A percentile compares a stretch with the other conserved stretches of the same genome.
Conservation (phyloP, 2,113 vertebrate genomes). For the Phaethon lepturus region DNA sequence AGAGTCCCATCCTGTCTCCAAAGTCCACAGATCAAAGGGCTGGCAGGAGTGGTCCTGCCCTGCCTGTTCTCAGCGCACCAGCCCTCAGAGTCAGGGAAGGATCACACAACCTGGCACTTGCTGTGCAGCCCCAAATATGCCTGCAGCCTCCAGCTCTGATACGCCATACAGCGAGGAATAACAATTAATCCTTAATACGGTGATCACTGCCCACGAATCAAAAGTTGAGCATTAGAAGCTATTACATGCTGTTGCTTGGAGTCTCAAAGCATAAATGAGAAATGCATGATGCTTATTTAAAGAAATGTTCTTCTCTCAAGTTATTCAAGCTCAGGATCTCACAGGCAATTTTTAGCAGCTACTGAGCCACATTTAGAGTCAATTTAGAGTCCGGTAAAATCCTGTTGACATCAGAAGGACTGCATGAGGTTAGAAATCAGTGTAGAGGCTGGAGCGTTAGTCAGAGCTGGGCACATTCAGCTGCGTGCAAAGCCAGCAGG, state of each 20-base stretch:
- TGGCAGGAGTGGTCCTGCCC: accelerated
- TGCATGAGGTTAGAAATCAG: neutral
- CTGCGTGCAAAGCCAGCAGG: neutral
- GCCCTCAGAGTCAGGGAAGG: neutral
- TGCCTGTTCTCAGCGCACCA: neutral
- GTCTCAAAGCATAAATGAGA: neutral
- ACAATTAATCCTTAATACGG: neutral
- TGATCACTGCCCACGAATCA: neutral
- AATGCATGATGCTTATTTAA: neutral
- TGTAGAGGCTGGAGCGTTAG: neutral
- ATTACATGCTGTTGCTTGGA: neutral
- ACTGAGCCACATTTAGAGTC: neutral
- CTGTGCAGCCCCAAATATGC: neutral
- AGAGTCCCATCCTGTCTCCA: neutral
- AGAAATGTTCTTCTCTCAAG: neutral
- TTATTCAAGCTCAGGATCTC: neutral
- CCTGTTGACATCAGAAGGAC: neutral
- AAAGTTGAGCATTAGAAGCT: neutral
- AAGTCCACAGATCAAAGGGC: neutral
- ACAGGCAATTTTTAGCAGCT: conserved; percentile 12
- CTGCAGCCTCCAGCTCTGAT: neutral
- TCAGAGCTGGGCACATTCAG: neutral
- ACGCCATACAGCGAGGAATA: neutral
- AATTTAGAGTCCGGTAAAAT: neutral
- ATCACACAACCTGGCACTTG: neutral